Evolutionary conservation across 2,797 vertebrate genomes (phyloP).

Genomic region (Natrix natrix): DNA sequence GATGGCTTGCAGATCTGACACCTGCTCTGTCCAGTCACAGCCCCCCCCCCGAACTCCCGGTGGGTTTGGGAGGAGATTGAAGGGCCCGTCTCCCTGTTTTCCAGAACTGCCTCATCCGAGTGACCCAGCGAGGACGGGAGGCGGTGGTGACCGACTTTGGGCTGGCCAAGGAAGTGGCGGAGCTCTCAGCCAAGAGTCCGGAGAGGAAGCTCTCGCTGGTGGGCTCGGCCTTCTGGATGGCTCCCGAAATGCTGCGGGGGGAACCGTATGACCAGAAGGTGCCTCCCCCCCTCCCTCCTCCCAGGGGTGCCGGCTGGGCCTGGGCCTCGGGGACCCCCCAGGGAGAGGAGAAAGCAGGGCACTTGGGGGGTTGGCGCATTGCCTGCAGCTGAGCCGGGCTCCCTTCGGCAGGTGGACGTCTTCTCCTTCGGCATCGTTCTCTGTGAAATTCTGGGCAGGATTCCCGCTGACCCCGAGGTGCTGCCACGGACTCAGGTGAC

Average conservation of each 20-base stretch:
- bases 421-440: slow-evolving; percentile 91
- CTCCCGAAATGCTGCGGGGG: slow-evolving; percentile 86
- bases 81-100: background rate
- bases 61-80: background rate
- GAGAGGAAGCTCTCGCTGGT: slow-evolving; percentile 85
- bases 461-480: slow-evolving; percentile 86
- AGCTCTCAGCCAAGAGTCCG: slow-evolving; percentile 75
- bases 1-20: no score
- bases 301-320: background rate
- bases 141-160: slow-evolving; percentile 87
- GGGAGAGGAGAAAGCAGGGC: background rate
- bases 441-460: slow-evolving; percentile 85
- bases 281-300: background rate
- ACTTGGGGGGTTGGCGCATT: background rate
- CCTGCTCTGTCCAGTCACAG: background rate
- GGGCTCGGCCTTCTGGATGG: slow-evolving; percentile 91
- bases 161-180: slow-evolving; percentile 84
- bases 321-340: background rate
- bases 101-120: slow-evolving; percentile 86
- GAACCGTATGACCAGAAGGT: slow-evolving; percentile 88
- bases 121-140: slow-evolving; percentile 76
- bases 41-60: background rate
- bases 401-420: slow-evolving; percentile 80
- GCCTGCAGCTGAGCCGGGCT: background rate
- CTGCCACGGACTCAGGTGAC: slow-evolving; percentile 84